Conservation (phyloP, 2,113 vertebrate species). For the Felis chaus region DNA sequence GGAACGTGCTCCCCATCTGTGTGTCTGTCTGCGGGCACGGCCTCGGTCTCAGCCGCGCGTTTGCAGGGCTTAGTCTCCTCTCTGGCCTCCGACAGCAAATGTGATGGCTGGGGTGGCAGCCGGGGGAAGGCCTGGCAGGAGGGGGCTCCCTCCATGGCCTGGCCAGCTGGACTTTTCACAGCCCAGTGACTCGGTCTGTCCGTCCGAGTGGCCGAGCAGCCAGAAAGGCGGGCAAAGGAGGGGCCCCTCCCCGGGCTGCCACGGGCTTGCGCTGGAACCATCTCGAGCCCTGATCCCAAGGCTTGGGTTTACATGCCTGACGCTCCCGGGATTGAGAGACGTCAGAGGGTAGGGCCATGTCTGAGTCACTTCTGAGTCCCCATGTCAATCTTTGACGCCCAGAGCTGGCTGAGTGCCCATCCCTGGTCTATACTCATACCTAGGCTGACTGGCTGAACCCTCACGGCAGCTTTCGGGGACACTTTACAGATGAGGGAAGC, state of each 20-base stretch:
- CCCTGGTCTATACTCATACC: neutral
- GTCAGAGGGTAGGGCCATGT: neutral
- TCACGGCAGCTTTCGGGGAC: neutral
- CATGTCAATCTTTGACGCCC: neutral
- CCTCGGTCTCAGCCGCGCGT: neutral
- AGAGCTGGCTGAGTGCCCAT: neutral
- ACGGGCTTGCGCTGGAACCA: neutral
- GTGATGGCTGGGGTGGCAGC: neutral
- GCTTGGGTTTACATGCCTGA: neutral
- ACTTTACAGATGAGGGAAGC: neutral
- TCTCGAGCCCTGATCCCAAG: neutral
- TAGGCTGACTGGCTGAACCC: neutral
- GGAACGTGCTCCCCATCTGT: accelerated
- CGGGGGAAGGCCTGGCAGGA: neutral
- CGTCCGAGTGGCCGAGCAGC: neutral
- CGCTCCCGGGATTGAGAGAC: neutral
- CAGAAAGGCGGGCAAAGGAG: neutral
- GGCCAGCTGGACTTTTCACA: conserved; percentile 71
- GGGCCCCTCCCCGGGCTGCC: neutral
- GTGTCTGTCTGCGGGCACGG: neutral
- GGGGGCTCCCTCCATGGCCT: neutral
- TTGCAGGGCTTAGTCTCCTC: neutral
- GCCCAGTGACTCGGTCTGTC: conserved; percentile 55
- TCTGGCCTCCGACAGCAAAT: neutral
- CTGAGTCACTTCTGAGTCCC: neutral